Base-by-base conservation (phyloP, 2,797 vertebrate species). In the Erithacus rubecula region DNA sequence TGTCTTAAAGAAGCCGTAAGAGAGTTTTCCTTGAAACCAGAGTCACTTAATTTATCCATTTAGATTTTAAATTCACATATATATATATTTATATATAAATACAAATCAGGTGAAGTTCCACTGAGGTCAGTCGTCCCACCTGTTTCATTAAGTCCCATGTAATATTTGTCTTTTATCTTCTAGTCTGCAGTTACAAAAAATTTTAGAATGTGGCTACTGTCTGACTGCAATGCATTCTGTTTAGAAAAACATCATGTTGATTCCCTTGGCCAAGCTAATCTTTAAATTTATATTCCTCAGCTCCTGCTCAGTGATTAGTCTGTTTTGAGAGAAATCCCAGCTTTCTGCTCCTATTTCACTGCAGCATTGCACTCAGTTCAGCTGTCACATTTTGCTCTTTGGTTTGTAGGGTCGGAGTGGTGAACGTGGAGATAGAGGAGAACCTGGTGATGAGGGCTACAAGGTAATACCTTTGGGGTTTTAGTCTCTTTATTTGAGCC, bases 361-460 rank as follows among this genome's bases (percentile, higher is more conserved):
- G 59, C 18, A 65, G 26, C 26, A 15, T 59, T 76, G 29, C 51
- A 23, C 93, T 90, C 49, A 84, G 37, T 70, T 69, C 60, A 96
- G 46, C 47, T 91, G 46, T 90, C 72, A 83, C 32, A 93, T 9
- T 95, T 87, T 90, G 36, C 12, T 83, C 92, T 95, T 94, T 95
- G 49, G 19, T 98, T 96, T 64, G 97, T 95, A 99, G 99, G 99
- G 99, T 60, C 95, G 94, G 83, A 44, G 81, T 20, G 99, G 99
- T 80, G 98, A 99, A 86, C 98, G 39, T 96, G 99, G 99, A 92
- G 99, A 99, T 9, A 98, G 98, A 75, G 99, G 99, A 93, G 99
- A 99, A 63, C 96, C 98, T 51, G 99, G 99, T 85, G 98, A 98
- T 90, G 98, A 98, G 77, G 99, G 99, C 78, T 99, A 99, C 98